Percentiles rank a stretch among this genome's conserved stretches.
phyloP scores from a whole-genome alignment of 2,113 vertebrate genomes.

The Gila orcuttii region DNA sequence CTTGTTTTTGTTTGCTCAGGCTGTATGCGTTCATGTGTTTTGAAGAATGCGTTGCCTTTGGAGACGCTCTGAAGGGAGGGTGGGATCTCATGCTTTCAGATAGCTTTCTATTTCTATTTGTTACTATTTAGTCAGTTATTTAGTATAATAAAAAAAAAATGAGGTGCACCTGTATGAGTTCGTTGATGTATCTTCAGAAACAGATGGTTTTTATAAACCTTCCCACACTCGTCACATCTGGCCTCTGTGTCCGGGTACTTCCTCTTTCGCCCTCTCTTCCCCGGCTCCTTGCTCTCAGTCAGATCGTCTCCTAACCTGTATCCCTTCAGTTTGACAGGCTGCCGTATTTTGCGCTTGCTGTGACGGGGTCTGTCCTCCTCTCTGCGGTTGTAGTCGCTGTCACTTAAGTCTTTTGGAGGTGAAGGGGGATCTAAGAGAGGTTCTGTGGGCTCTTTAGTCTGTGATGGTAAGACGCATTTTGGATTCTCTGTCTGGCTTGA shows the following conservation, averaged over 20 bases:
- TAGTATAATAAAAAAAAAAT: not conserved
- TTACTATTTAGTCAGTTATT: not conserved
- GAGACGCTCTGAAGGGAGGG: too few relatives aligned
- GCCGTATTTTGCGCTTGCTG: constrained; percentile 85
- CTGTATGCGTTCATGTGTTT: too few relatives aligned
- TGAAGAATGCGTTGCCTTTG: too few relatives aligned
- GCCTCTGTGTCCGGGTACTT: constrained; percentile 81
- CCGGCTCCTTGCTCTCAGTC: constrained; percentile 72
- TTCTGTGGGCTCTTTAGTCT: constrained; percentile 54
- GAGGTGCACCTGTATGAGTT: constrained; percentile 87
- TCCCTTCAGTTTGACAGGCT: constrained; percentile 85
- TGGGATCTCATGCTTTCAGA: too few relatives aligned
- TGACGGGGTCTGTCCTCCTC: constrained; percentile 72
- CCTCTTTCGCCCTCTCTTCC: constrained; percentile 78
- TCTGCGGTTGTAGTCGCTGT: constrained; percentile 75
- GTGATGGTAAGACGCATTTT: not conserved
- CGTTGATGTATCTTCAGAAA: constrained; percentile 91
- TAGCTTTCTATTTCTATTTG: too few relatives aligned
- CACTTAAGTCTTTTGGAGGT: constrained; percentile 56
- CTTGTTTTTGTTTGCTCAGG: too few relatives aligned
- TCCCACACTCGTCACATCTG: constrained; percentile 89
- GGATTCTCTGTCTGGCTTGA: not conserved
- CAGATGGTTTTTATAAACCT: constrained; percentile 91
- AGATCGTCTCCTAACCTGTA: constrained; percentile 83
- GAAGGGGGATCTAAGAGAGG: constrained; percentile 56